Evolutionary conservation across 2,113 vertebrate species (phyloP).

Genomic region (Glaucidium brasilianum): DNA sequence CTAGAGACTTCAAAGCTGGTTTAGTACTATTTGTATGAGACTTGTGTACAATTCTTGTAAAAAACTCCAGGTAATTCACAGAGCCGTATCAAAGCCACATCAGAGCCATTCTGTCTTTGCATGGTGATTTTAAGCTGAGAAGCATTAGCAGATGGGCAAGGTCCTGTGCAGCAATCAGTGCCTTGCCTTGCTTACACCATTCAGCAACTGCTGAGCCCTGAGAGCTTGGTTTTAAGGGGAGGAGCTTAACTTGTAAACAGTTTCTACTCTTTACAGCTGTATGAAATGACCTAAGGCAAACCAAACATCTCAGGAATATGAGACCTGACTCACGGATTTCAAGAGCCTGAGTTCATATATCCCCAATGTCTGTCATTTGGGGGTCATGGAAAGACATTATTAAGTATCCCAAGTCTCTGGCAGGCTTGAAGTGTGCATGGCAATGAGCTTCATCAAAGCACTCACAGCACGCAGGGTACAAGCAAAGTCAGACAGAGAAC

Average conservation of each 20-base stretch:
- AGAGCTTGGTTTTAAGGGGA: not conserved
- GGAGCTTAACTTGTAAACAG: not conserved
- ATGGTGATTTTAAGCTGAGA: not conserved
- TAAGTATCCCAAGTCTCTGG: not conserved
- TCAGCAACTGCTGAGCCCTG: not conserved
- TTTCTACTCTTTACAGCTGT: not conserved
- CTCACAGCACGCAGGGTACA: not conserved
- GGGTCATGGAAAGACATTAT: not conserved
- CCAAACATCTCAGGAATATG: not conserved
- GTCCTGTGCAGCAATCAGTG: not conserved
- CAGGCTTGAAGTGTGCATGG: not conserved
- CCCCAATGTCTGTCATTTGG: not conserved
- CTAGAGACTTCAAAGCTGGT: not conserved
- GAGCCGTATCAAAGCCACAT: not conserved
- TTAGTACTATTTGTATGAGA: not conserved
- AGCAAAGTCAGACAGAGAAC: not conserved
- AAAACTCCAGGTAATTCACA: not conserved
- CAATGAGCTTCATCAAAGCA: conserved; percentile 15
- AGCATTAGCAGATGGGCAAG: not conserved
- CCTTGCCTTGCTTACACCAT: not conserved
- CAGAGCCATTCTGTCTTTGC: not conserved
- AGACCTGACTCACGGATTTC: not conserved
- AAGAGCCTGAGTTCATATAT: not conserved
- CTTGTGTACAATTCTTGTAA: not conserved
- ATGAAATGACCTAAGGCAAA: not conserved